phyloP scores from a whole-genome alignment of 2,888 invertebrate species.

The Euproctis similis region DNA sequence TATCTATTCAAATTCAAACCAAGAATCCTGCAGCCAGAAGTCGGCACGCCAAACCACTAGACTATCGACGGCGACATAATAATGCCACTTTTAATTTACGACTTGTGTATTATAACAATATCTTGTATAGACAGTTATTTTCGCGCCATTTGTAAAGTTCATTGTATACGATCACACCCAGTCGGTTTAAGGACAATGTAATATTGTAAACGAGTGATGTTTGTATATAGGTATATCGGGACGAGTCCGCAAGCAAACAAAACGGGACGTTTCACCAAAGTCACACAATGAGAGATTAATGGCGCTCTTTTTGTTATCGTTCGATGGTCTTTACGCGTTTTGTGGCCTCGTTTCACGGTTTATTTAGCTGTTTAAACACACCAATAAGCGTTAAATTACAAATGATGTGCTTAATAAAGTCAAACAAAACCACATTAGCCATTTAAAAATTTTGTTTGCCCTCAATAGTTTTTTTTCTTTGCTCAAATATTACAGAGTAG shows the following conservation, averaged over 20 bases:
- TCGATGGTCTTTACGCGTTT: constrained; percentile 65
- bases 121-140: constrained; percentile 58
- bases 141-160: constrained; percentile 56
- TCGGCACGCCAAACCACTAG: too few species aligned
- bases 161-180: constrained; percentile 69
- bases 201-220: constrained; percentile 50
- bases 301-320: constrained; percentile 64
- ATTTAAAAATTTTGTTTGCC: constrained; percentile 18
- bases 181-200: constrained; percentile 60
- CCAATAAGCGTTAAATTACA: constrained; percentile 59
- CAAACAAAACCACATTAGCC: constrained; percentile 36
- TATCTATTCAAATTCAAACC: too few species aligned
- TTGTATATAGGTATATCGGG: constrained; percentile 48
- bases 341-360: constrained; percentile 70
- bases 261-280: constrained; percentile 53
- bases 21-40: too few species aligned
- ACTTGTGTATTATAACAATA: constrained; percentile 60
- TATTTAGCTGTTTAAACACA: constrained; percentile 63
- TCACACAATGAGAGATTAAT: constrained; percentile 72
- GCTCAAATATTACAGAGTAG: too few species aligned
- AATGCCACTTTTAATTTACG: constrained; percentile 60
- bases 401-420: constrained; percentile 37
- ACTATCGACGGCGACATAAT: too few species aligned
- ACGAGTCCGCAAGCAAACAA: constrained; percentile 67
- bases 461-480: too few species aligned